Base-by-base conservation (phyloP, 1,140 invertebrate genomes). In the Aphidius gifuensis region DNA sequence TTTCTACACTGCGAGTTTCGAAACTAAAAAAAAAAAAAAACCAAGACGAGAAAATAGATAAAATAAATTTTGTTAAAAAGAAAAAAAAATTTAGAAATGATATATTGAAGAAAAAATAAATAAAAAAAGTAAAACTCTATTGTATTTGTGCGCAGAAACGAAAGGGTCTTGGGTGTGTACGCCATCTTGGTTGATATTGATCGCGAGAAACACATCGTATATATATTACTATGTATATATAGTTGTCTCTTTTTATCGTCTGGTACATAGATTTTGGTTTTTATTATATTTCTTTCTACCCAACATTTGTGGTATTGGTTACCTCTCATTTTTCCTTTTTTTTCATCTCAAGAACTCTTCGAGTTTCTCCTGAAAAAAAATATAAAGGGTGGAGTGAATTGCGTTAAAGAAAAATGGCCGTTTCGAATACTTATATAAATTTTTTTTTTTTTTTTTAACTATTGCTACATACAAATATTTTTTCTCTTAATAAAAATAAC, bases 141-240 rank as follows among this genome's bases (percentile, higher is more conserved):
- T 80, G 75, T 80, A 77, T 77, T 78, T 69, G 72, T 32, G 71
- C 68, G 71, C 65, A 62, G 59, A 66, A 55, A 55, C 64, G 67
- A 77, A 76, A 74, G 68, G 74, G 74, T 77, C 74, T 78, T 76
- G 76, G 68, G 54, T 60, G 56, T 50, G 46, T 58, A 70, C 77
- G 79, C 79, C 79, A 81, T 81, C 77, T 80, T 81, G 78, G 62
- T 75, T 77, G 78, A 79, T 81, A 81, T 81, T 80, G 79, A 80
- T 81, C 79, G 78, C 76, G 73, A 74, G 71, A 74, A 72, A 73
- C 4, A 32, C 23, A 32, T 16, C 16, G 16, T 32, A 32, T 32
- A 3, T 32, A 32, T 32, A 32, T 32, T 32, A 32, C 23, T 32
- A 32, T 32, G 23, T 75, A 73, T 73, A 73, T 76, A 80, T 77